phyloP scores from a whole-genome alignment of 2,797 vertebrate species.

The Momotus momota region DNA sequence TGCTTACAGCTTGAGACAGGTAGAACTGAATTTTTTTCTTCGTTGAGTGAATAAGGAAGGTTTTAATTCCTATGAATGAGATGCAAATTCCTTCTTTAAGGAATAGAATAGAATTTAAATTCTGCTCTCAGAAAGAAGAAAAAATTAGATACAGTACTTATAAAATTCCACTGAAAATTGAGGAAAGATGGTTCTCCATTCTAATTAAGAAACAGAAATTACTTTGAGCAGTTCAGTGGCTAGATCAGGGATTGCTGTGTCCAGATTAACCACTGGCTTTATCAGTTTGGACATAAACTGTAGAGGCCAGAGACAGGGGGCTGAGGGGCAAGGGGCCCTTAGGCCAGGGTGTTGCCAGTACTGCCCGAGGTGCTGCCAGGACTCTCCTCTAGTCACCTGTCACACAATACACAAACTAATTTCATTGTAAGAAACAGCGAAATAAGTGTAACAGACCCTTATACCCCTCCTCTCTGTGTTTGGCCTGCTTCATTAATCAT shows the following conservation, averaged over 20 bases:
- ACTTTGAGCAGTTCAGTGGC: background rate
- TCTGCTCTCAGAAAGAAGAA: background rate
- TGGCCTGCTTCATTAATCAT: background rate
- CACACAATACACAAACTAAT: fast-evolving
- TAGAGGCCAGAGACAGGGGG: background rate
- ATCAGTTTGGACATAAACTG: background rate
- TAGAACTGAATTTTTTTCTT: background rate
- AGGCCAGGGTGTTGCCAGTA: background rate
- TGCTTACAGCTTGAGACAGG: background rate
- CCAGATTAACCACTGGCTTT: background rate
- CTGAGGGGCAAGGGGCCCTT: background rate
- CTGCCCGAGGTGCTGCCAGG: background rate
- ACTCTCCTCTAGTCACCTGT: background rate
- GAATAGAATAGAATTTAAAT: background rate
- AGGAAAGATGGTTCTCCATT: background rate
- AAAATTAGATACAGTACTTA: background rate
- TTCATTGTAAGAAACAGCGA: background rate
- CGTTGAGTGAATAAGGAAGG: background rate
- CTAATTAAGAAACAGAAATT: background rate
- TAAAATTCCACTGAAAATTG: fast-evolving
- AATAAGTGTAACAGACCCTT: background rate
- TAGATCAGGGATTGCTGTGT: background rate
- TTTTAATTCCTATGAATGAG: background rate
- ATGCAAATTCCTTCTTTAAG: background rate
- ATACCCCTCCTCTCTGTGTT: background rate